Base-by-base conservation (phyloP, 1,140 invertebrate genomes). In the Drosophila auraria region DNA sequence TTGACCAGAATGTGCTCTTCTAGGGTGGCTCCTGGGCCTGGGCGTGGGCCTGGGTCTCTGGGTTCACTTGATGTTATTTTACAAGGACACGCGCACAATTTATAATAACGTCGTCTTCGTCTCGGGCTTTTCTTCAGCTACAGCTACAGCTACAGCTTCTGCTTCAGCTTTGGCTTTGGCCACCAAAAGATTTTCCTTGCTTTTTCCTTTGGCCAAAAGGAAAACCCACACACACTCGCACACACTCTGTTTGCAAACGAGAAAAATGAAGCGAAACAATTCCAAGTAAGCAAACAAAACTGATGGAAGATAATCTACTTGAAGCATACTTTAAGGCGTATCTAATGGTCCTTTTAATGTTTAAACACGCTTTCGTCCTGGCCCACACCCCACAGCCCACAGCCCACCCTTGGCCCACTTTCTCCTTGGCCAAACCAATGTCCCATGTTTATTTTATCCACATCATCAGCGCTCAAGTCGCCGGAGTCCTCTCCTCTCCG, bases 321-420 rank as follows among this genome's bases (percentile, higher is more conserved):
- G 90, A 91, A 91, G 90, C 86, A 92, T 92, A 91, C 91, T 92
- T 92, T 92, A 92, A 92, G 91, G 91, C 91, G 91, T 87, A 92
- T 91, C 86, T 92, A 92, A 92, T 92, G 87, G 90, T 87, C 83
- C 87, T 89, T 82, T 92, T 84, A 87, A 84, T 86, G 87, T 92
- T 92, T 92, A 87, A 92, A 91, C 83, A 91, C 86, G 87, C 86
- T 83, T 89, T 90, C 86, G 66, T 82, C 20, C 40, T 25, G 23
- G 6, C 25, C 25, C 36, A 11, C 9, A 42, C 5, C 42, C 2
- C 53, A 23, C 15, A 8, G 8, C 8, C 20, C 6, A 15, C 47
- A 1, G 20, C 20, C 25, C 15, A 14, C 36, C 25, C 23, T 20
- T 45, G 15, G 54, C 15, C 36, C 20, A 11, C n/a, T 12, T 23